These are phyloP conservation scores for Tympanoctomys barrerae DNA, from an alignment of 2,797 vertebrate genomes.

Conservation along the genomic window DNA sequence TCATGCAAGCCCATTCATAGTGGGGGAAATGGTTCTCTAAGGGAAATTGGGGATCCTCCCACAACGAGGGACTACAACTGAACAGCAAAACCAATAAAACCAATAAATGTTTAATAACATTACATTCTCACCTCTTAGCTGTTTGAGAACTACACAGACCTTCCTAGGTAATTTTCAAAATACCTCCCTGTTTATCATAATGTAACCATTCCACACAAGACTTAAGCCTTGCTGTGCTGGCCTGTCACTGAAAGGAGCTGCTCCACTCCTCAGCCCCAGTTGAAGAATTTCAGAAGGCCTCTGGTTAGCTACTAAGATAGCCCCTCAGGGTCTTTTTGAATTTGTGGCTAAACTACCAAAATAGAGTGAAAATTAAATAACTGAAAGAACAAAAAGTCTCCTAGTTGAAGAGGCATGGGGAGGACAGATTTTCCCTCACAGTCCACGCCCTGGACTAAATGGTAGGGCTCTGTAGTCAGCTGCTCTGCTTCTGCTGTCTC, in stretches of 20 bases:
- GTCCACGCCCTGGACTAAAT: background rate
- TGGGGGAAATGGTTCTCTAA: background rate
- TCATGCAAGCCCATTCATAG: background rate
- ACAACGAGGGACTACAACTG: background rate
- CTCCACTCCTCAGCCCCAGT: background rate
- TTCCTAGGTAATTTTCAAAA: background rate
- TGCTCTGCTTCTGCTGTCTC: background rate
- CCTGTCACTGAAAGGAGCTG: background rate
- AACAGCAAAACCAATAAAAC: background rate
- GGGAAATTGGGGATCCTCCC: background rate
- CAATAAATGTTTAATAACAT: background rate
- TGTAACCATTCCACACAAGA: background rate
- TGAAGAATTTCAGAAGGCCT: background rate
- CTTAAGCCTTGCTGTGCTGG: background rate
- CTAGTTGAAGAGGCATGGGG: background rate
- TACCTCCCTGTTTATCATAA: background rate
- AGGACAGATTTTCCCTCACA: background rate
- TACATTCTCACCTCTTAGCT: background rate
- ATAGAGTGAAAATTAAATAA: background rate
- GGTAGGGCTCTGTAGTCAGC: background rate
- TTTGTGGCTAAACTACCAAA: background rate
- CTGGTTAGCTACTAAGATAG: background rate
- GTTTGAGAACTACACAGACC: background rate
- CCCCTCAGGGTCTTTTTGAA: conserved; percentile 2
- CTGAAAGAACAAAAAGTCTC: background rate